A percentile compares a stretch with the other conserved stretches of the same genome.
phyloP scores from a whole-genome alignment of 1,140 invertebrate genomes.

The Parapsyche elsis region DNA sequence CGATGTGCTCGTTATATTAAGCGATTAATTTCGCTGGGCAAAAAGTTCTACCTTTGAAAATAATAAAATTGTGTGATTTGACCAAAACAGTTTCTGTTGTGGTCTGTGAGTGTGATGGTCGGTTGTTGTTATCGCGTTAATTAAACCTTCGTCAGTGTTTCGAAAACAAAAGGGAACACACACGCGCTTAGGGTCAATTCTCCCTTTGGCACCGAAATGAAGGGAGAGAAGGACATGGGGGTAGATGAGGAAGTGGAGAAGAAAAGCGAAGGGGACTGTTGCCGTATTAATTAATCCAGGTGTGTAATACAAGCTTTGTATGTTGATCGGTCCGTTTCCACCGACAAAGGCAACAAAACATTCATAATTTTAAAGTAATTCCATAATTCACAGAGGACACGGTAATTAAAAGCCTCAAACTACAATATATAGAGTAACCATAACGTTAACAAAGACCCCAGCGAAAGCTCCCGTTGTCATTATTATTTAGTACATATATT shows the following conservation, averaged over 20 bases:
- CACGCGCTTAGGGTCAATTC: not conserved
- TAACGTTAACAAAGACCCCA: not conserved
- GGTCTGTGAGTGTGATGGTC: not conserved
- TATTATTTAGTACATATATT: too few species aligned
- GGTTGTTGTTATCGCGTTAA: not conserved
- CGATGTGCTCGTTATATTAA: too few species aligned
- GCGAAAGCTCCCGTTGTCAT: not conserved
- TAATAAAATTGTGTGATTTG: too few species aligned
- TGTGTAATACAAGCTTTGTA: conserved; percentile 9
- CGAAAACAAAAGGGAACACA: conserved; percentile 13
- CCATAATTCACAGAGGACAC: not conserved
- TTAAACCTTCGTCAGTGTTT: conserved; percentile 28
- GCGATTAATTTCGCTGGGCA: too few species aligned
- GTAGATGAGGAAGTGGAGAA: too few species aligned
- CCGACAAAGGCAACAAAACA: not conserved
- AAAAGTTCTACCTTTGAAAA: too few species aligned
- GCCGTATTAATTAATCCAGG: conserved; percentile 27
- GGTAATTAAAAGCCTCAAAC: not conserved
- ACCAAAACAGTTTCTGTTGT: too few species aligned
- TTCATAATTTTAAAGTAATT: not conserved
- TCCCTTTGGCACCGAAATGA: not conserved
- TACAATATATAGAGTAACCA: not conserved
- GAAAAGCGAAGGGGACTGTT: too few species aligned
- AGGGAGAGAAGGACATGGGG: not conserved
- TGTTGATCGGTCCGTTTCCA: not conserved